phyloP scores from a whole-genome alignment of 2,113 vertebrate species.

The Phylloscopus trochilus region DNA sequence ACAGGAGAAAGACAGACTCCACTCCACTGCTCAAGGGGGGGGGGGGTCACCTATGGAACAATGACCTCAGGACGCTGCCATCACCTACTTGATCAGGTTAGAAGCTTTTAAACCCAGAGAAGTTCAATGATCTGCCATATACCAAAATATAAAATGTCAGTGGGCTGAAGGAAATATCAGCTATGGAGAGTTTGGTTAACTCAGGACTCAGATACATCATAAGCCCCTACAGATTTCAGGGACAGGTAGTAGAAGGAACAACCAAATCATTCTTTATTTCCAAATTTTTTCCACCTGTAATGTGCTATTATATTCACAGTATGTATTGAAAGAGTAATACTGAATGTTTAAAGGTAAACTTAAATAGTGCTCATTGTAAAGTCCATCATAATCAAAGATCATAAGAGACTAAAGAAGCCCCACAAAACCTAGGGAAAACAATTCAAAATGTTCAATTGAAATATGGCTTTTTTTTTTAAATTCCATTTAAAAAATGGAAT shows the following conservation, averaged over 20 bases:
- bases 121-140: background rate
- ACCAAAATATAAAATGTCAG: background rate
- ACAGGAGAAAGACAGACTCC: background rate
- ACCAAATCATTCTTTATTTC: background rate
- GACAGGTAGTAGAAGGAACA: background rate
- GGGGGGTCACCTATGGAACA: background rate
- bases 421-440: background rate
- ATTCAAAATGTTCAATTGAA: background rate
- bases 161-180: background rate
- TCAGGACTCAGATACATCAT: background rate
- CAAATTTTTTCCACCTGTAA: background rate
- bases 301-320: background rate
- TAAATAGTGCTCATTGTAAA: background rate
- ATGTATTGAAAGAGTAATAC: background rate
- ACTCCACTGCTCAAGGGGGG: background rate
- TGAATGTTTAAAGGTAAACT: background rate
- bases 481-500: background rate
- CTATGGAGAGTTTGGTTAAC: background rate
- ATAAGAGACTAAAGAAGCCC: background rate
- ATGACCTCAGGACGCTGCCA: background rate
- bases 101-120: background rate
- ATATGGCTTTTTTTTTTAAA: background rate
- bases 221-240: background rate
- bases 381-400: background rate
- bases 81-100: background rate